Evolutionary conservation across 2,797 vertebrate genomes (phyloP), one percentile per base, ranked within the genome.

Genomic region (Pagetopsis macropterus): DNA sequence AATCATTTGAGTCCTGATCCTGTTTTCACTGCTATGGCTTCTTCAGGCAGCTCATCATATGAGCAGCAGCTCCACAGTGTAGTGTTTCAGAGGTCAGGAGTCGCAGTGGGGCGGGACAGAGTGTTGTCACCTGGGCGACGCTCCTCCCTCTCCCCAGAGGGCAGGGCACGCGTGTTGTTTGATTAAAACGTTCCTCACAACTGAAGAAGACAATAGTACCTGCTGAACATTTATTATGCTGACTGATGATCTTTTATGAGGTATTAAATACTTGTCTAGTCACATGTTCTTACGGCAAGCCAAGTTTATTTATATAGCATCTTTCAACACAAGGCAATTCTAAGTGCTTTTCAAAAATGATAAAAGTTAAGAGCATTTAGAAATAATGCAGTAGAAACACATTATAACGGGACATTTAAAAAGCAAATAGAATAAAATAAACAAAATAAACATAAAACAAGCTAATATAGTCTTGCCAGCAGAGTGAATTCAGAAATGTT

Each of bases 131-230:
- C 59, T 15, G 33, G 41, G 54, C 46, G 7, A 72, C 1, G 69
- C 74, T 56, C 84, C 80, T 54, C 84, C 84, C 76, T 52, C 16
- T 50, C 15, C 50, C 59, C 40, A 23, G 27, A 37, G 68, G 51
- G 37, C 4, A 43, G 17, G 44, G 44, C 23, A 31, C 1, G 13
- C 12, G 45, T 67, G 43, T 31, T 56, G 4, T 45, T 27, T 37
- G 33, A 37, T 7, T 1, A 37, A 27, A 37, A 37, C 33, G 8
- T 37, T 37, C 33, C 33, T 37, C 8, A 37, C 33, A 45, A 23
- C 15, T 61, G 27, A 11, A 46, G 19, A n/a, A 45, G 37, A 57
- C 13, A 45, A 14, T n/a, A 2, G 33, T 40, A 21, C 17, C 59
- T 31, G 58, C 15, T 46, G 11, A 40, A 40, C 3, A 0, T 11